Percentiles rank a stretch among this genome's conserved stretches.
Evolutionary conservation across 2,113 vertebrate species (phyloP).

Genomic region (Sapajus apella): DNA sequence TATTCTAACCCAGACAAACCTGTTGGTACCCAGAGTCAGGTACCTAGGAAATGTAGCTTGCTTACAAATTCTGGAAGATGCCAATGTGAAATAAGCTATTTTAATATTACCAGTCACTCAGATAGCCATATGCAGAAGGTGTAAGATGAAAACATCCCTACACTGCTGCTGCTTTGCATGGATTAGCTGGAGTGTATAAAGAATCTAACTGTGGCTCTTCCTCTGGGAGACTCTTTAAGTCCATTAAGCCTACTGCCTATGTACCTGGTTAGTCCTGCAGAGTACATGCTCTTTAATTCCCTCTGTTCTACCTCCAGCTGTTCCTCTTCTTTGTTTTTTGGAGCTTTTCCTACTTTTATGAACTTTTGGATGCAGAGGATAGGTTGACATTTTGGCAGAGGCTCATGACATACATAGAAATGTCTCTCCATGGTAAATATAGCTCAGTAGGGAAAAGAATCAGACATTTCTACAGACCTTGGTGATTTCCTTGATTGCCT

Average conservation of each 20-base stretch:
- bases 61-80: neutral
- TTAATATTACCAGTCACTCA: neutral
- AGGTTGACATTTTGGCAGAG: neutral
- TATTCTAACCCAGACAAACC: neutral
- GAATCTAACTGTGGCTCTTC: neutral
- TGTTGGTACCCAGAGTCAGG: neutral
- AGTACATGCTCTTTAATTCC: accelerated
- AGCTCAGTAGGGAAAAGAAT: neutral
- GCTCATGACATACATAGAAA: neutral
- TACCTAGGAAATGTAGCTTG: neutral
- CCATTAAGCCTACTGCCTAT: accelerated
- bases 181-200: neutral
- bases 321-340: neutral
- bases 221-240: neutral
- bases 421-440: neutral
- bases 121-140: neutral
- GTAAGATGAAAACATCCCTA: neutral
- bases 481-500: neutral
- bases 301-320: neutral
- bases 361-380: neutral
- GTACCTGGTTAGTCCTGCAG: accelerated
- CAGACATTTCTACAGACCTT: neutral
- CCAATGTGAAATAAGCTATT: neutral
- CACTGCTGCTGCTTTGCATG: neutral
- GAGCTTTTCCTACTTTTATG: neutral